phyloP scores from a whole-genome alignment of 1,140 invertebrate genomes.

The Trachymyrmex septentrionalis region DNA sequence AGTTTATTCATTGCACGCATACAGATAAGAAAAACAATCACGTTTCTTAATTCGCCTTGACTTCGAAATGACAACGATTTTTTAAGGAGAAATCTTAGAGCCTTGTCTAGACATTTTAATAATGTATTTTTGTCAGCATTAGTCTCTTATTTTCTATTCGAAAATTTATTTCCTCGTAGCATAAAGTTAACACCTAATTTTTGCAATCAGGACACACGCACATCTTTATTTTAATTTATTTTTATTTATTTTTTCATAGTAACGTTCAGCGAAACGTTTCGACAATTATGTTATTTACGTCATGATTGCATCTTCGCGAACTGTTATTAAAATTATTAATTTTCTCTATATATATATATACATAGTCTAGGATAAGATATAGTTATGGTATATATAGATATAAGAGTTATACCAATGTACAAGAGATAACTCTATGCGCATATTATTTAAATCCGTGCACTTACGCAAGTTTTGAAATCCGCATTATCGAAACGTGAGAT shows the following conservation, averaged over 20 bases:
- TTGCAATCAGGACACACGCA: conserved; percentile 6
- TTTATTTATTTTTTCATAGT: conserved; percentile 46
- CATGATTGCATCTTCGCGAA: conserved; percentile 32
- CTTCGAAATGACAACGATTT: no score
- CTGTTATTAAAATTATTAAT: conserved; percentile 33
- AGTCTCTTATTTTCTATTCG: not conserved
- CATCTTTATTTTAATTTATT: conserved; percentile 39
- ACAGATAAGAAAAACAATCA: no score
- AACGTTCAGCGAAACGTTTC: conserved; percentile 9
- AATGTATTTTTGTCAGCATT: conserved; percentile 10
- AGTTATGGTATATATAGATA: no score
- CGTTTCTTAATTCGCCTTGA: no score
- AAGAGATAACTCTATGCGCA: conserved; percentile 6
- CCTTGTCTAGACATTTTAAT: conserved; percentile 1
- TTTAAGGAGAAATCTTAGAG: no score
- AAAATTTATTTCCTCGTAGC: not conserved
- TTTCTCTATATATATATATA: not conserved
- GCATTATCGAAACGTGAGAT: not conserved
- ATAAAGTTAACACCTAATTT: not conserved
- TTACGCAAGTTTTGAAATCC: conserved; percentile 11
- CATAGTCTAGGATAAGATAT: not conserved
- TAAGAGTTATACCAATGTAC: not conserved
- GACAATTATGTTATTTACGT: conserved; percentile 35
- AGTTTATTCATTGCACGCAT: not conserved
- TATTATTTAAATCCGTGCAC: not conserved